phyloP scores from a whole-genome alignment of 2,113 vertebrate species.

The Rhizomys pruinosus region DNA sequence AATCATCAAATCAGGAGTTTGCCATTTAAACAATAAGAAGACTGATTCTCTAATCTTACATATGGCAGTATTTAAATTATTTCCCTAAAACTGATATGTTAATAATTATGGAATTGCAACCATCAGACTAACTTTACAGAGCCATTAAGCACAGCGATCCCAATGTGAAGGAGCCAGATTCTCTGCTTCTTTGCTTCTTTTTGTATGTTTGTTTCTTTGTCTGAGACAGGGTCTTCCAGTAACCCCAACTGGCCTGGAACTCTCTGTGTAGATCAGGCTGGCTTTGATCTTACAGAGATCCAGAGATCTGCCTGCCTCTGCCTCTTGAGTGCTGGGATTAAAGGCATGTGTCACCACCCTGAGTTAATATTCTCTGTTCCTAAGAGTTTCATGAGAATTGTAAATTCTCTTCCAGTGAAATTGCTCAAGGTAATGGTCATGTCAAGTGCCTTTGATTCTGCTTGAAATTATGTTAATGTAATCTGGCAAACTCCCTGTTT shows the following conservation, averaged over 20 bases:
- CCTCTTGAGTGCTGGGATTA: no score
- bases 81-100: background rate
- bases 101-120: background rate
- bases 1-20: slow-evolving; percentile 11
- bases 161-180: background rate
- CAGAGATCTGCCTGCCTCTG: no score
- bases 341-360: no score
- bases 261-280: no score
- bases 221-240: no score
- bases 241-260: no score
- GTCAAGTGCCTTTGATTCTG: slow-evolving; percentile 13
- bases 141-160: background rate
- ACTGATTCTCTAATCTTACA: background rate
- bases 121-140: background rate
- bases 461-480: background rate
- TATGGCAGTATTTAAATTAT: background rate
- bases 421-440: background rate
- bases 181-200: background rate
- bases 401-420: background rate
- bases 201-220: no score
- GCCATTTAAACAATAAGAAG: slow-evolving; percentile 31
- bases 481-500: background rate
- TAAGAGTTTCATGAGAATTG: background rate
- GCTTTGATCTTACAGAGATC: no score
- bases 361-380: background rate